phyloP scores from a whole-genome alignment of 2,113 vertebrate species.

The Paralichthys olivaceus region DNA sequence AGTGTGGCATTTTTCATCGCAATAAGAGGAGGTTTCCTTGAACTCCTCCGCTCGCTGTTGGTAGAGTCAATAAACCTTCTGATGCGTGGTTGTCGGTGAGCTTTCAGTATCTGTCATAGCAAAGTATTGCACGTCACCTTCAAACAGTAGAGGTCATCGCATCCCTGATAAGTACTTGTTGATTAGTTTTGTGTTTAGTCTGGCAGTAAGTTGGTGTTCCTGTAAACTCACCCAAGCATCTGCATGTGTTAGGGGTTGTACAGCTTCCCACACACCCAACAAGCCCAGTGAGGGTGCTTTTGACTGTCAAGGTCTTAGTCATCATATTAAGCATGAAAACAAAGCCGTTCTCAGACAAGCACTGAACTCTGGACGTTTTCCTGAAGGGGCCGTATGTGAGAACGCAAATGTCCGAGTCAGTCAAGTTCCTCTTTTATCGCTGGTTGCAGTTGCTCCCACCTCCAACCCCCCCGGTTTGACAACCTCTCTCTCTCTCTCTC shows the following conservation, averaged over 20 bases:
- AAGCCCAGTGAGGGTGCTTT: background rate
- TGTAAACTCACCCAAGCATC: constrained; percentile 1
- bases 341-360: background rate
- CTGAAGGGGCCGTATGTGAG: background rate
- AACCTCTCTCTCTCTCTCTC: background rate
- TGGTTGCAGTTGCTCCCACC: no score
- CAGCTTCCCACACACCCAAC: constrained; percentile 4
- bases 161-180: background rate
- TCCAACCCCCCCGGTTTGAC: background rate
- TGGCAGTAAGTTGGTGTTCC: constrained; percentile 8
- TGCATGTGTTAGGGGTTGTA: background rate
- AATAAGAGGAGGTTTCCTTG: constrained; percentile 27
- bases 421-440: no score
- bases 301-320: constrained; percentile 9
- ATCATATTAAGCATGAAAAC: background rate
- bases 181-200: background rate
- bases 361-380: background rate
- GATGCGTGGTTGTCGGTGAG: constrained; percentile 25
- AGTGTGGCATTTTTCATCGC: constrained; percentile 19
- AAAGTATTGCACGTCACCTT: background rate
- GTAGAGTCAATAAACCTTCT: constrained; percentile 4
- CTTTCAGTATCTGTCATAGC: constrained; percentile 28
- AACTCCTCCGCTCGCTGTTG: constrained; percentile 1
- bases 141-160: background rate
- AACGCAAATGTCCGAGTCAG: background rate